Evolutionary conservation across 2,113 vertebrate species (phyloP).

Genomic region (Axis porcinus): DNA sequence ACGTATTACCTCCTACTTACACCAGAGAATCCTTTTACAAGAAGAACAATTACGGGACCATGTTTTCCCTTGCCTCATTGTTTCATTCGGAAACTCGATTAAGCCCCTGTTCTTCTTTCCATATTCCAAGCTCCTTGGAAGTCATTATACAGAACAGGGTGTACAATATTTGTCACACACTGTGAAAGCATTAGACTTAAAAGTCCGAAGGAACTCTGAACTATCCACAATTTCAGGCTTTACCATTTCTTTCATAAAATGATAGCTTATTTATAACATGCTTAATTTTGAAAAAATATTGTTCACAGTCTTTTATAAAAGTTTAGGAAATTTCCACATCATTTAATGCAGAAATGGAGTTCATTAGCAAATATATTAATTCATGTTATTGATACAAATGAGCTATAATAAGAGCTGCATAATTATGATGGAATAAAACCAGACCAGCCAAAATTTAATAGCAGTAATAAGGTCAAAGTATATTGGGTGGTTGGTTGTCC

Average conservation of each 20-base stretch:
- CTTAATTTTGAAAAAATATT: conserved; percentile 4
- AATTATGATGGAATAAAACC: not conserved
- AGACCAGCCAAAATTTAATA: not conserved
- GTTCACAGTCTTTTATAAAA: not conserved
- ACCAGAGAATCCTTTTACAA: not conserved
- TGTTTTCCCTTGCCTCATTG: not conserved
- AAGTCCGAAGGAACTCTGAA: not conserved
- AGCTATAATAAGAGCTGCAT: not conserved
- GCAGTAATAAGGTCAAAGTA: conserved; percentile 32
- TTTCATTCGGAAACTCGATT: not conserved
- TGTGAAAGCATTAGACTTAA: not conserved
- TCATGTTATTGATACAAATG: conserved; percentile 6
- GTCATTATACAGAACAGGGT: not conserved
- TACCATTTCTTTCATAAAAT: not conserved
- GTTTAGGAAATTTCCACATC: not conserved
- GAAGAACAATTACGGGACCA: not conserved
- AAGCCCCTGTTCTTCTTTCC: not conserved
- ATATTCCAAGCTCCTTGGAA: not conserved
- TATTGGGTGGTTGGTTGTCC: not conserved
- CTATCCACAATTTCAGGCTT: not conserved
- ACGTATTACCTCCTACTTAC: not conserved
- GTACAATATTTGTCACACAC: not conserved
- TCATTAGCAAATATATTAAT: conserved; percentile 32
- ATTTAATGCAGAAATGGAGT: conserved; percentile 14
- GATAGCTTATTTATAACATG: not conserved